Evolutionary conservation across 2,113 vertebrate species (phyloP).

Genomic region (Odontophorus gujanensis): DNA sequence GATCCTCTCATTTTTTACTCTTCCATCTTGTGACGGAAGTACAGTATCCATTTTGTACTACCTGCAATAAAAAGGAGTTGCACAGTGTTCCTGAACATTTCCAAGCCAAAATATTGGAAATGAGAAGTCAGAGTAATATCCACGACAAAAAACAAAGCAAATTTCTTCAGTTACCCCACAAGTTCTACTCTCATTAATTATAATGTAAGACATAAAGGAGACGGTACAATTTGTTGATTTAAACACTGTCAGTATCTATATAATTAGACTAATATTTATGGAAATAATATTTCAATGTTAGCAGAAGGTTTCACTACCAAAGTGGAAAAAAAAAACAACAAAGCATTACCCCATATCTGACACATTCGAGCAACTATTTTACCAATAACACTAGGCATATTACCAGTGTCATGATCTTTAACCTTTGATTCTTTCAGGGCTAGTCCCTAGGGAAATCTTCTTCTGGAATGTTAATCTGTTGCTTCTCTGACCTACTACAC

Average conservation of each 20-base stretch:
- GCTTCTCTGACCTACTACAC: slow-evolving; percentile 80
- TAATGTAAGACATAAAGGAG: background rate
- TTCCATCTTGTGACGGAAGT: background rate
- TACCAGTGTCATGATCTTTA: slow-evolving; percentile 75
- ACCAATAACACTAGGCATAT: slow-evolving; percentile 68
- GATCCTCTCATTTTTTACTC: background rate
- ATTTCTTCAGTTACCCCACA: background rate
- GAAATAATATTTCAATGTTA: slow-evolving; percentile 33
- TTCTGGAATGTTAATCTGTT: slow-evolving; percentile 79
- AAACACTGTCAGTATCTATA: background rate
- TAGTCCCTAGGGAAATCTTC: slow-evolving; percentile 76
- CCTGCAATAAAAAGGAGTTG: background rate
- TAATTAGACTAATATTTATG: slow-evolving; percentile 39
- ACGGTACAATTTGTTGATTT: background rate
- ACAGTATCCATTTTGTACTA: background rate
- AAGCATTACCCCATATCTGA: slow-evolving; percentile 13
- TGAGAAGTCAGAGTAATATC: background rate
- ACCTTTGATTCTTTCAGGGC: slow-evolving; percentile 73
- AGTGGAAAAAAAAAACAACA: slow-evolving; percentile 46
- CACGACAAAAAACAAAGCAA: background rate
- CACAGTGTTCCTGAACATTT: background rate
- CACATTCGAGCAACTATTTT: slow-evolving; percentile 71
- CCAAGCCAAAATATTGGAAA: background rate
- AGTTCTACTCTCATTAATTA: background rate
- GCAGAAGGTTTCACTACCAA: slow-evolving; percentile 54